A percentile compares a stretch with the other conserved stretches of the same genome.
Conservation (phyloP, 2,113 vertebrate species). For the Lasiurus borealis region DNA sequence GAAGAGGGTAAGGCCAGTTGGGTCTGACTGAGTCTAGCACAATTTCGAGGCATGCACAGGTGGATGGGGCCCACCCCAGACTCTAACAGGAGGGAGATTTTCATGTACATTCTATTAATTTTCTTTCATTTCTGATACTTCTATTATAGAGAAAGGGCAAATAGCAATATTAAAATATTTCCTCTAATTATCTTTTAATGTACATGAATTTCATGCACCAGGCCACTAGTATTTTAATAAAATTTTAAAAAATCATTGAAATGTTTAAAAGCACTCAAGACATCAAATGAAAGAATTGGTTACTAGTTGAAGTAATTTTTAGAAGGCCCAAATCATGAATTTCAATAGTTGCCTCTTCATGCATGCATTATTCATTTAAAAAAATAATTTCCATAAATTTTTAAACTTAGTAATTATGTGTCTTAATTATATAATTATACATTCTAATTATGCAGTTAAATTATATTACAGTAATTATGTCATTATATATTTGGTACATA, state of each 20-base stretch:
- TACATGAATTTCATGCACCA: too few relatives aligned
- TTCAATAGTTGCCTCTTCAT: constrained; percentile 64
- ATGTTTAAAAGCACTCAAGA: constrained; percentile 62
- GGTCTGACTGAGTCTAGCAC: too few relatives aligned
- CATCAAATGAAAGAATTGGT: constrained; percentile 58
- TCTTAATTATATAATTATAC: constrained; percentile 86
- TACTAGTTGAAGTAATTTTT: constrained; percentile 71
- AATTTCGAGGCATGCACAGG: too few relatives aligned
- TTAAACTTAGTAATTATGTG: constrained; percentile 79
- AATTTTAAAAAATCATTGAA: not conserved
- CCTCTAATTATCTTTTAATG: too few relatives aligned
- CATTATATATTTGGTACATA: constrained; percentile 89
- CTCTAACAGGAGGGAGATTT: too few relatives aligned
- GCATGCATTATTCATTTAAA: constrained; percentile 78
- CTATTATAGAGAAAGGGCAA: too few relatives aligned
- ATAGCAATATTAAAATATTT: too few relatives aligned
- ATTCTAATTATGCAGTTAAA: constrained; percentile 88
- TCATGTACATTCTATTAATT: too few relatives aligned
- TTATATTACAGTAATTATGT: constrained; percentile 88
- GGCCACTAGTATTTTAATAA: constrained; percentile 6
- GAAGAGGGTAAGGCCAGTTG: too few relatives aligned
- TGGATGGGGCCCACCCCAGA: too few relatives aligned
- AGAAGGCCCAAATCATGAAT: constrained; percentile 67
- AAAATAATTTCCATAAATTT: constrained; percentile 81
- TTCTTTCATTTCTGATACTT: too few relatives aligned